Base-by-base conservation (phyloP, 2,888 invertebrate species). In the Pristionchus maxplancki region DNA sequence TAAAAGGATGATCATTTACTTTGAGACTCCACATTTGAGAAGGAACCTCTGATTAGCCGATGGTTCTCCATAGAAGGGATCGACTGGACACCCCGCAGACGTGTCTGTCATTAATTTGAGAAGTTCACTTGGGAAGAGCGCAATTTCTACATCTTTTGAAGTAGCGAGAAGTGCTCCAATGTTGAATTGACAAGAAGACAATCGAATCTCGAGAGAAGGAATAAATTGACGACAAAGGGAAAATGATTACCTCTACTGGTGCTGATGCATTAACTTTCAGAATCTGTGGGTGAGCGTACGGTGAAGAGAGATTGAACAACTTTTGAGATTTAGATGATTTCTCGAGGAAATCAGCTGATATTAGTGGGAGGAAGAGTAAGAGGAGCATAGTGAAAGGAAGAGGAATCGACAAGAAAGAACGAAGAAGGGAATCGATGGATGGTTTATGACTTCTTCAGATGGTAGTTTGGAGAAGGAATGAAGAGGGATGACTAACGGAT, bases 51-150 rank as follows among this genome's bases (percentile, higher is more conserved):
- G 8, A 83, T 83, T 58, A 24, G 31, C 83, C 11, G 58, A 34
- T 4, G 83, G 83, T 34, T 83, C 83, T 58, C 58, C 58, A 37
- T 83, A 83, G 83, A 83, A 83, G 15, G 83, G 83, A 83, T 83
- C 83, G 50, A 50, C 83, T 37, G 50, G 50, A 53, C 83, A 83
- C 17, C 83, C 83, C 9, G 31, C 24, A 28, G 83, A 83, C 0
- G 53, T 53, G 15, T 83, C 83, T 4, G 83, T 83, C 34, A 83
- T 40, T 24, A 83, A 44, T 58, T 53, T 83, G 9, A 83, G 31
- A 20, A 83, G 58, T 17, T 53, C 34, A 44, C 34, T 37, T 15
- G 83, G 83, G 53, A 53, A 83, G 2, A 83, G 58, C 3, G 34
- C 31, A 24, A 83, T 83, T n/a, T 50, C 50, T 8, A 37, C 58